phyloP scores from a whole-genome alignment of 37 sponge, comb jelly and placozoan genomes.

The Ianthella basta region DNA sequence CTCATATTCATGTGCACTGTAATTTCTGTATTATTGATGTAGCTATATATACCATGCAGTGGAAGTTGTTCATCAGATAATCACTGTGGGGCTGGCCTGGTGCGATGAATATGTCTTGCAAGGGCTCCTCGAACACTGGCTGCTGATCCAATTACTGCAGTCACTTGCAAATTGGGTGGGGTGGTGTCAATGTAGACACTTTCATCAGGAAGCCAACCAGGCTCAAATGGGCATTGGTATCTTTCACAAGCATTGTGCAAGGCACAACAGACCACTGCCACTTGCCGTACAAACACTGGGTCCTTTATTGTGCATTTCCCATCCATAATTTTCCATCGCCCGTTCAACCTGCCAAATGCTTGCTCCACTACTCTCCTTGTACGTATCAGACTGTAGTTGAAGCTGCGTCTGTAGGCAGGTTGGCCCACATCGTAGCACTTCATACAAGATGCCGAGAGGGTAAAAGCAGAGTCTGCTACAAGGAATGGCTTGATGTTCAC shows the following conservation, averaged over 20 bases:
- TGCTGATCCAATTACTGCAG: too few relatives aligned
- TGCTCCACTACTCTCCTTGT: conserved; percentile 27
- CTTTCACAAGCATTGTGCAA: conserved; percentile 5
- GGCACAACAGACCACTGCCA: conserved; percentile 31
- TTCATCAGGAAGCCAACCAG: too few relatives aligned
- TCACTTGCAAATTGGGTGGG: too few relatives aligned
- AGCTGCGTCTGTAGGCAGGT: not conserved
- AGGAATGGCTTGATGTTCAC: not conserved
- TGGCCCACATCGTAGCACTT: not conserved
- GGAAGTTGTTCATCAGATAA: too few relatives aligned
- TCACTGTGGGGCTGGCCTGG: too few relatives aligned
- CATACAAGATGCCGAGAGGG: not conserved
- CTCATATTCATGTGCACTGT: too few relatives aligned
- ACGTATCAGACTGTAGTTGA: conserved; percentile 14
- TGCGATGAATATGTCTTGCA: too few relatives aligned
- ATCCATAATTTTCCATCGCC: conserved; percentile 27
- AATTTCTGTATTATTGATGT: too few relatives aligned
- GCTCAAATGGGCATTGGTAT: not conserved
- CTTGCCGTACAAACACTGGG: conserved; percentile 1
- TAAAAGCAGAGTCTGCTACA: conserved; percentile 21
- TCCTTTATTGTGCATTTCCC: conserved; percentile 3
- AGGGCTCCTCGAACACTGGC: too few relatives aligned
- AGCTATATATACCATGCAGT: too few relatives aligned
- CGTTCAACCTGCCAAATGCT: conserved; percentile 31
- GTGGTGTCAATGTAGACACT: too few relatives aligned